A percentile compares a stretch with the other conserved stretches of the same genome.
These are phyloP conservation scores for Pseudococcus jackbeardsleyi DNA, from an alignment of 2,888 invertebrate species.

Conservation along the genomic window DNA sequence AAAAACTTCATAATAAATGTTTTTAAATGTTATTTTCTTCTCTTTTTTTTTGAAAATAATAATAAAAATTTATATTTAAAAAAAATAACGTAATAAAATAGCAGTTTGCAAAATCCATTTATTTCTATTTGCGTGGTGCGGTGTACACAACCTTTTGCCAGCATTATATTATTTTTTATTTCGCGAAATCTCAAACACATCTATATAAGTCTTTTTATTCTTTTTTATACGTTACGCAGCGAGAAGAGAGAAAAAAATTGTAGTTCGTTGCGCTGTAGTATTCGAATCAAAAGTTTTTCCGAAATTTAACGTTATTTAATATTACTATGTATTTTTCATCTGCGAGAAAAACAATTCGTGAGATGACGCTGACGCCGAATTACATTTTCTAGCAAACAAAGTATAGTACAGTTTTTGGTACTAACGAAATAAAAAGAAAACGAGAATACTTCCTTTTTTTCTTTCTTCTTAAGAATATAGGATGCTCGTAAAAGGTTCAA, in stretches of 20 bases:
- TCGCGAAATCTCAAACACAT: slow-evolving; percentile 6
- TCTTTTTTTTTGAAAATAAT: background rate
- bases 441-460: slow-evolving; percentile 40
- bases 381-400: slow-evolving; percentile 55
- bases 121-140: slow-evolving; percentile 22
- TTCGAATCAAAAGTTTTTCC: slow-evolving; percentile 55
- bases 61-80: background rate
- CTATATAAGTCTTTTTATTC: slow-evolving; percentile 28
- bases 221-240: background rate
- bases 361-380: slow-evolving; percentile 59
- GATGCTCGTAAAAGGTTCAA: slow-evolving; percentile 52
- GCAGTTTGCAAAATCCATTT: slow-evolving; percentile 47
- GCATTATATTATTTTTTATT: slow-evolving; percentile 28
- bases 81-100: slow-evolving; percentile 26
- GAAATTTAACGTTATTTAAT: slow-evolving; percentile 60
- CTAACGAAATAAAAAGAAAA: slow-evolving; percentile 49
- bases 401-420: slow-evolving; percentile 19
- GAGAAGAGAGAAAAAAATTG: slow-evolving; percentile 24
- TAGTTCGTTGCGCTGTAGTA: slow-evolving; percentile 14
- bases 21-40: slow-evolving; percentile 42
- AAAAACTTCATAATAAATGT: slow-evolving; percentile 24
- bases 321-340: slow-evolving; percentile 49
- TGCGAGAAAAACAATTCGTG: slow-evolving; percentile 56
- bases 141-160: background rate
- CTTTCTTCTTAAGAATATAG: slow-evolving; percentile 10